Percentiles rank a stretch among this genome's conserved stretches.
Evolutionary conservation across 2,888 invertebrate genomes (phyloP).

Genomic region (Nudaria mundana): DNA sequence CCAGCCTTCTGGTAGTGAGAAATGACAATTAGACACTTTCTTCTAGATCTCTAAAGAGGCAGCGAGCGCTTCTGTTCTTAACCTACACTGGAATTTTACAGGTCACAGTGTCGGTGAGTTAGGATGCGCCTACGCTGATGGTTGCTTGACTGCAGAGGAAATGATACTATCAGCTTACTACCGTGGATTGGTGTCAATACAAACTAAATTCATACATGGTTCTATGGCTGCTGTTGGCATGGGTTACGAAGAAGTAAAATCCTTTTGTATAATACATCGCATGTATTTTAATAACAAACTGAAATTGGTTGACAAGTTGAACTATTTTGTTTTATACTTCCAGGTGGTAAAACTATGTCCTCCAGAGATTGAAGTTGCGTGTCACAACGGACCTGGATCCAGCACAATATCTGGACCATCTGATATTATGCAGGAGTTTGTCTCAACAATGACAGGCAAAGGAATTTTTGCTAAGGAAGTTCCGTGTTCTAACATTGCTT

Average conservation of each 20-base stretch:
- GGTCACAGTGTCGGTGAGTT: conserved; percentile 97
- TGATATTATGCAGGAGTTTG: conserved; percentile 81
- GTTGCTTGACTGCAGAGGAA: conserved; percentile 91
- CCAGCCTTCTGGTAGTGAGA: too few species aligned
- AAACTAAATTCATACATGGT: conserved; percentile 85
- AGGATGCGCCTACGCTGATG: conserved; percentile 97
- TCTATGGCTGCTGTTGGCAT: conserved; percentile 94
- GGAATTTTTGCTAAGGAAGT: conserved; percentile 68
- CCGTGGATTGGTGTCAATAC: conserved; percentile 87
- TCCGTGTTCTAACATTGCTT: conserved; percentile 90
- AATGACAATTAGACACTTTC: too few species aligned
- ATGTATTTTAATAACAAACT: too few species aligned
- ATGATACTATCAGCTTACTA: conserved; percentile 91
- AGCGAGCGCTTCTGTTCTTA: too few species aligned
- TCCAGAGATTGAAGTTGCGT: conserved; percentile 86
- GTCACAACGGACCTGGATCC: conserved; percentile 89
- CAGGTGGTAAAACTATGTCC: conserved; percentile 69
- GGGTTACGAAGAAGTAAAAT: conserved; percentile 72
- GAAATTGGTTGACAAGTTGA: too few species aligned
- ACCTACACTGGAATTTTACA: too few species aligned
- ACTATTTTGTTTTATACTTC: too few species aligned
- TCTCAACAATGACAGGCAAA: conserved; percentile 61
- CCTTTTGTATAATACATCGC: neutral
- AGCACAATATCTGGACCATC: conserved; percentile 90
- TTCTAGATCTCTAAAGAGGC: too few species aligned